Conservation (phyloP, 2,888 invertebrate genomes). For the Nysson spinosus region DNA sequence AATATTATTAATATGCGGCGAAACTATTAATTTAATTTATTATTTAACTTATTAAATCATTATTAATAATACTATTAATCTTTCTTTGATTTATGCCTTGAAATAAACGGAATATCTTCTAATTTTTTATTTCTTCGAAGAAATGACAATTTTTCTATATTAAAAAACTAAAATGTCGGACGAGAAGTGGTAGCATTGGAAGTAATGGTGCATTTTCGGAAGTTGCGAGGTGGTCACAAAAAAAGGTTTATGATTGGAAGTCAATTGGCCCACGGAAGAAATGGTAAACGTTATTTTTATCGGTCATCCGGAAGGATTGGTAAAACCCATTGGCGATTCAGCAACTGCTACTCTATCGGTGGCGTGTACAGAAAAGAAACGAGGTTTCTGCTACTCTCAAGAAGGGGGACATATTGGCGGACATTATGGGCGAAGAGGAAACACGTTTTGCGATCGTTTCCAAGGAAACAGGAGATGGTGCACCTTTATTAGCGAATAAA, state of each 20-base stretch:
- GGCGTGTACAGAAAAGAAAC: constrained; percentile 22
- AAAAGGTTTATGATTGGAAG: constrained; percentile 1
- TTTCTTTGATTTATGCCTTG: too few species aligned
- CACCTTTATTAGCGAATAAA: constrained; percentile 39
- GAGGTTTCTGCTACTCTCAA: constrained; percentile 30
- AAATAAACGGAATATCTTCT: too few species aligned
- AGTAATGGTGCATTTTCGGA: not conserved
- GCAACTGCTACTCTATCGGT: constrained; percentile 45
- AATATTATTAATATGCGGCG: too few species aligned
- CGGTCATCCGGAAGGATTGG: constrained; percentile 20
- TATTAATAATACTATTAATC: too few species aligned
- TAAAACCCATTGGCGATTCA: constrained; percentile 48
- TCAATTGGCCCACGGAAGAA: constrained; percentile 9
- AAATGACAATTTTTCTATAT: too few species aligned
- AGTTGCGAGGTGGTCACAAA: not conserved
- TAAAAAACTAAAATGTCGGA: too few species aligned
- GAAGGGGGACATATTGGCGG: constrained; percentile 41
- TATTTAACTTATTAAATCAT: too few species aligned
- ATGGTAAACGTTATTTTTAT: constrained; percentile 31
- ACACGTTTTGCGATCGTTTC: constrained; percentile 45
- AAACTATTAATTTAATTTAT: too few species aligned
- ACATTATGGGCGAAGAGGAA: constrained; percentile 38
- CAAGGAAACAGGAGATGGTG: constrained; percentile 45
- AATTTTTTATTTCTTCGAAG: too few species aligned
- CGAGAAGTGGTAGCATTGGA: too few species aligned